Percentiles rank a stretch among this genome's conserved stretches.
phyloP scores from a whole-genome alignment of 2,113 vertebrate species.

The Microcebus jonahi region DNA sequence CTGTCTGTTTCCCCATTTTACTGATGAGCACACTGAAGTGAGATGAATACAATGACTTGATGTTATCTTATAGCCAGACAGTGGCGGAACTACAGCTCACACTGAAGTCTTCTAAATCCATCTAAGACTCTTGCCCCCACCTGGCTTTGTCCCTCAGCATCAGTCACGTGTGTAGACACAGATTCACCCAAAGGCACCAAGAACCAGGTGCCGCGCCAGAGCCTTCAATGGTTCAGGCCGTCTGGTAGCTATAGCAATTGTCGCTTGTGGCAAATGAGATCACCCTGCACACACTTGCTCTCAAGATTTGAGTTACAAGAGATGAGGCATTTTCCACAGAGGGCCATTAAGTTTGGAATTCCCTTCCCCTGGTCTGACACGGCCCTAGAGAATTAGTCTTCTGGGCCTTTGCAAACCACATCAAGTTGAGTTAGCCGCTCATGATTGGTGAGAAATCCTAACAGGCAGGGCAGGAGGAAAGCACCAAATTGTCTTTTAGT shows the following conservation, averaged over 20 bases:
- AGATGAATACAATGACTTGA: neutral
- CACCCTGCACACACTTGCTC: slow-evolving; percentile 53
- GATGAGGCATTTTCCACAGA: slow-evolving; percentile 75
- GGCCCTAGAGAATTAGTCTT: slow-evolving; percentile 68
- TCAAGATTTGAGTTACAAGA: slow-evolving; percentile 63
- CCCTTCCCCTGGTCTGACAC: slow-evolving; percentile 70
- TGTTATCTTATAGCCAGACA: neutral
- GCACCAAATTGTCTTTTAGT: slow-evolving; percentile 22
- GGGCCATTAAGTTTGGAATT: slow-evolving; percentile 81
- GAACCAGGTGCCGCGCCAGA: neutral
- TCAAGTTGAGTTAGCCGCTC: slow-evolving; percentile 61
- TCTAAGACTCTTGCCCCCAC: neutral
- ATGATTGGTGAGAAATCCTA: slow-evolving; percentile 52
- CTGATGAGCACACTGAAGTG: neutral
- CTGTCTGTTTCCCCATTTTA: neutral
- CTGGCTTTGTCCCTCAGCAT: neutral
- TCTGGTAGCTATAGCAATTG: slow-evolving; percentile 69
- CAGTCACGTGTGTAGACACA: neutral
- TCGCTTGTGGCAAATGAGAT: slow-evolving; percentile 48
- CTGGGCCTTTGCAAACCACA: slow-evolving; percentile 65
- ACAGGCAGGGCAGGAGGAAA: slow-evolving; percentile 53
- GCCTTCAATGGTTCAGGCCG: neutral
- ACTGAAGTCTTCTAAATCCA: neutral
- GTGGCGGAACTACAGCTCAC: neutral
- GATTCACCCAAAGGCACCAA: neutral